Percentiles rank a stretch among this genome's conserved stretches.
These are phyloP conservation scores for Nomada ruficornis DNA, from an alignment of 2,888 invertebrate species.

Conservation along the genomic window DNA sequence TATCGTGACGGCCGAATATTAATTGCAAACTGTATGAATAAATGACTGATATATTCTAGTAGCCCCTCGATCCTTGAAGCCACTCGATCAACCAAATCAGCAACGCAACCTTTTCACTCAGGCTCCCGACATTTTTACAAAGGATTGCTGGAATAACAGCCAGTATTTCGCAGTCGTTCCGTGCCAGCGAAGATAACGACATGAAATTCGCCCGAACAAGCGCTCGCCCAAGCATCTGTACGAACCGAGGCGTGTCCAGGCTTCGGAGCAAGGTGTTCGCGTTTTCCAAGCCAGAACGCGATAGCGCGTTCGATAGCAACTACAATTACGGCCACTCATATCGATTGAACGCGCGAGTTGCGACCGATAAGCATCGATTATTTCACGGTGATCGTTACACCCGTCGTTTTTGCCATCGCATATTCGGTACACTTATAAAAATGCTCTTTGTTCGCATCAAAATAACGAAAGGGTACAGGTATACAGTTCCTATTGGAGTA, in stretches of 20 bases:
- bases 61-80: background rate
- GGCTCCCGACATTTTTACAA: conserved; percentile 10
- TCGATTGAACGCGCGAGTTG: conserved; percentile 25
- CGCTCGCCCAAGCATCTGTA: conserved; percentile 23
- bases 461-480: too few relatives aligned
- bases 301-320: conserved; percentile 37
- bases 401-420: too few relatives aligned
- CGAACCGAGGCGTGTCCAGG: conserved; percentile 36
- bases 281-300: conserved; percentile 39
- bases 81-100: background rate
- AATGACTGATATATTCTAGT: too few relatives aligned
- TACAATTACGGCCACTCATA: conserved; percentile 28
- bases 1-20: too few relatives aligned
- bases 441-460: too few relatives aligned
- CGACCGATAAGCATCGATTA: conserved; percentile 39
- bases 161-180: background rate
- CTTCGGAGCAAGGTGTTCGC: conserved; percentile 33
- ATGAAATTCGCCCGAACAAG: background rate
- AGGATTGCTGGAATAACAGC: background rate
- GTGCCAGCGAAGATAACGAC: conserved; percentile 11
- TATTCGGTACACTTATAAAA: too few relatives aligned
- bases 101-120: background rate
- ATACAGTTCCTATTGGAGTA: too few relatives aligned
- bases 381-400: background rate
- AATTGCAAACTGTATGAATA: too few relatives aligned